Base-by-base conservation (phyloP, 2,113 vertebrate species). In the Esox niger region DNA sequence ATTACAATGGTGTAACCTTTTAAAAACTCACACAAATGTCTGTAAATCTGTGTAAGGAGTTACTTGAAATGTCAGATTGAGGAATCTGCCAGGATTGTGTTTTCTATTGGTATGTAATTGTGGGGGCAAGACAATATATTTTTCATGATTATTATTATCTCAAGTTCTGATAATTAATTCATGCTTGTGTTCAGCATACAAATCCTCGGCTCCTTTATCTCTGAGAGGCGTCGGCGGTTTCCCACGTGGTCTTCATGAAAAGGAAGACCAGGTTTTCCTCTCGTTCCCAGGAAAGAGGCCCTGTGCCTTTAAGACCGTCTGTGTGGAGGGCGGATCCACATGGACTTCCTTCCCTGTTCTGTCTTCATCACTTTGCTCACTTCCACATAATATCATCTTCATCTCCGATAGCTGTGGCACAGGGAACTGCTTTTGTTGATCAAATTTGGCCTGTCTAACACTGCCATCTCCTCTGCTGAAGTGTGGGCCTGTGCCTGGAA, bases 331-430 rank as follows among this genome's bases (percentile, higher is more conserved):
- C 88, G 87, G 86, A 90, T 91, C 91, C 84, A 84, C 87, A 83
- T 80, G 83, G 86, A 90, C 91, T 85, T 87, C 86, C 90, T 58
- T 55, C 49, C 75, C 71, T 77, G 72, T 78, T 74, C 90, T 90
- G 91, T 94, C 92, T 95, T 93, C 93, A 91, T 94, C 94, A 91
- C 93, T 95, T 94, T 94, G 90, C 92, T 94, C 92, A 91, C 94
- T 93, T 93, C 91, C 93, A 92, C 91, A 87, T 95, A 96, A 95
- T 94, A 95, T 96, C 93, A 94, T 96, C 94, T 96, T 97, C 95
- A 95, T 98, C 95, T 93, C 93, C 91, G 95, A 96, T 96, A 94
- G 93, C 94, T 84, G 89, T 91, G 88, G 94, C 94, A 91, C 94
- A 89, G 91, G 91, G 93, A 93, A 91, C 94, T 90, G 90, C 92